phyloP scores from a whole-genome alignment of 2,797 vertebrate genomes.

The Clarias pachynema region DNA sequence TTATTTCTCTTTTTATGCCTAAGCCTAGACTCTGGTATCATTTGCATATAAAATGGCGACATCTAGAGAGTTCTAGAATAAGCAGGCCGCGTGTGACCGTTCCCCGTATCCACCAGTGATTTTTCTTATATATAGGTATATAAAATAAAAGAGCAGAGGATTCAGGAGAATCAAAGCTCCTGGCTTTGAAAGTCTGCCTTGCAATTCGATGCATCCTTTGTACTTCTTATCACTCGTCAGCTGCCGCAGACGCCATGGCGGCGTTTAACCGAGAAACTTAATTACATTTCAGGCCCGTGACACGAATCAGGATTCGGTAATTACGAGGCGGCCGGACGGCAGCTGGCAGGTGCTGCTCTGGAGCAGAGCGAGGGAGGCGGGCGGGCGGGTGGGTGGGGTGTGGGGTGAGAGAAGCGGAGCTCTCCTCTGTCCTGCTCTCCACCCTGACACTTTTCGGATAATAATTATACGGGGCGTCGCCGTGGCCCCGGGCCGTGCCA shows the following conservation, averaged over 20 bases:
- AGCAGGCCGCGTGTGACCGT: background rate
- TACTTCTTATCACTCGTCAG: constrained; percentile 53
- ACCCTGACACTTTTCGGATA: constrained; percentile 14
- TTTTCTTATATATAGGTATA: background rate
- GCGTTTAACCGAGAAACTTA: constrained; percentile 46
- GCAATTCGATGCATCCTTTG: constrained; percentile 44
- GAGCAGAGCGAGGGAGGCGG: background rate
- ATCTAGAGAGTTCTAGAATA: background rate
- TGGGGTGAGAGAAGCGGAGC: background rate
- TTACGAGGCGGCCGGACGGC: constrained; percentile 23
- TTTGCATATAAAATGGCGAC: background rate
- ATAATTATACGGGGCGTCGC: constrained; percentile 28
- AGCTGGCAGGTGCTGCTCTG: constrained; percentile 31
- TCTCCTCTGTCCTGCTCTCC: background rate
- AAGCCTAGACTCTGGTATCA: background rate
- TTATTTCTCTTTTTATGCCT: background rate
- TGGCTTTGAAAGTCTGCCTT: constrained; percentile 11
- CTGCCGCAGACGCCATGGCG: constrained; percentile 39
- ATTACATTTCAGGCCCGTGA: constrained; percentile 50
- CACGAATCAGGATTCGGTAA: constrained; percentile 32
- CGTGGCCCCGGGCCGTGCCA: constrained; percentile 2
- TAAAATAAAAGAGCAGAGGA: background rate
- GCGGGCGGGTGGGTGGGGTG: background rate
- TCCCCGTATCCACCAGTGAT: background rate
- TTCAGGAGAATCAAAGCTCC: constrained; percentile 10